These are phyloP conservation scores for Leptocoma aspasia DNA, from an alignment of 2,113 vertebrate species.

Conservation along the genomic window DNA sequence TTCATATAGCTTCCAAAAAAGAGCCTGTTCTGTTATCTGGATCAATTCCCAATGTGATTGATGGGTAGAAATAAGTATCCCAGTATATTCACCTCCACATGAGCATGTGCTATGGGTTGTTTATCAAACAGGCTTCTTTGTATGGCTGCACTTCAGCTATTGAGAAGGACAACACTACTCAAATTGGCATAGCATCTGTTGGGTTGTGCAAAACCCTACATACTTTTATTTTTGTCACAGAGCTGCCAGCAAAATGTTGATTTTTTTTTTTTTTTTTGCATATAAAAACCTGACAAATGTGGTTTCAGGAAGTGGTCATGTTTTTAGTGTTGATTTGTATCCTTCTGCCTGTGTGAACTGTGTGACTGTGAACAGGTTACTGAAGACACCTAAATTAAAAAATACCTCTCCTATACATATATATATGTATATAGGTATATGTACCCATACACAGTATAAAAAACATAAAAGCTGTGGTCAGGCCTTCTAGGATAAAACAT, in stretches of 20 bases:
- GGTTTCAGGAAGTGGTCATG: background rate
- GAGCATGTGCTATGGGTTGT: background rate
- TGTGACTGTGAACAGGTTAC: background rate
- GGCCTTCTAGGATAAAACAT: background rate
- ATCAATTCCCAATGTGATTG: background rate
- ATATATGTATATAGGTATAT: too few relatives aligned
- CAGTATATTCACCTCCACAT: background rate
- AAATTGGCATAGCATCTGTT: constrained; percentile 30
- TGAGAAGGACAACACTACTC: background rate
- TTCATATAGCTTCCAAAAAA: background rate
- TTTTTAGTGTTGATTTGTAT: background rate
- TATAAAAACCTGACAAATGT: background rate
- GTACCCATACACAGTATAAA: background rate
- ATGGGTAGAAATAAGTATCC: background rate
- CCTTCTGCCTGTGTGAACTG: background rate
- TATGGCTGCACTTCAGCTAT: background rate
- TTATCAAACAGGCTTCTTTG: background rate
- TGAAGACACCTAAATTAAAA: background rate
- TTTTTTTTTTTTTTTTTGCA: background rate
- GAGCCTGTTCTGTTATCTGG: background rate
- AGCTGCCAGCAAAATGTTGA: background rate
- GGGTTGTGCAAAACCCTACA: background rate
- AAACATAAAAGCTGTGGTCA: background rate
- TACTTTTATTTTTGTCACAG: constrained; percentile 34
- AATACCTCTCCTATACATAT: background rate